A percentile compares a stretch with the other conserved stretches of the same genome.
These are phyloP conservation scores for Pygoscelis antarcticus DNA, from an alignment of 2,113 vertebrate genomes.

Conservation along the genomic window DNA sequence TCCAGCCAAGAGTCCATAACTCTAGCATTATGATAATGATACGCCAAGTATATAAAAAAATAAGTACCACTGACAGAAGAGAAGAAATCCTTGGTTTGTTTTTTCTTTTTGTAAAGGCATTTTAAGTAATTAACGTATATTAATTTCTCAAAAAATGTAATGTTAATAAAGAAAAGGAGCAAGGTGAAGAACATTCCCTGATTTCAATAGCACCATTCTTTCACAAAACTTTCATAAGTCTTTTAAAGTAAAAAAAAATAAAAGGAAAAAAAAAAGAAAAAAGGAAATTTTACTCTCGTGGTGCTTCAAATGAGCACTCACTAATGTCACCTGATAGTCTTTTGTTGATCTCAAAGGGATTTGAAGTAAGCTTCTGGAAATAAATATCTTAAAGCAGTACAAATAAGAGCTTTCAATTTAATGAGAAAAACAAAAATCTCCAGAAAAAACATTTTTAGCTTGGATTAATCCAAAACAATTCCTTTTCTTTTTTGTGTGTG, in stretches of 20 bases:
- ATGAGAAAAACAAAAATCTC: constrained; percentile 4
- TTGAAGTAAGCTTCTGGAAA: constrained; percentile 25
- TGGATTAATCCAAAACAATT: background rate
- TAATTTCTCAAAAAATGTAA: background rate
- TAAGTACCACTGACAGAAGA: background rate
- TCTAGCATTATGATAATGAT: background rate
- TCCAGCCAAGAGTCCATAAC: background rate
- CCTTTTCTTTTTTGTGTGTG: background rate
- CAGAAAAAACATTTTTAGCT: background rate
- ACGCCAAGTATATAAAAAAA: background rate
- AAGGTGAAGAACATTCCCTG: background rate
- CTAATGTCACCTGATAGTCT: background rate
- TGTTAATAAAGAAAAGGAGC: background rate
- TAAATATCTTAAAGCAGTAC: background rate
- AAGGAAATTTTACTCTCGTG: background rate
- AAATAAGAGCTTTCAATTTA: constrained; percentile 23
- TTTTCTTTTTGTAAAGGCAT: background rate
- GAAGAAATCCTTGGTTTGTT: background rate
- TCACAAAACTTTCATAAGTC: background rate
- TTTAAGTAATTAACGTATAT: background rate
- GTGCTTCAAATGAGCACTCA: background rate
- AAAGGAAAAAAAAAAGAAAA: too few relatives aligned
- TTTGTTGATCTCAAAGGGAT: background rate
- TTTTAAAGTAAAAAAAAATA: background rate
- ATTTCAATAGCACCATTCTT: background rate